A percentile compares a stretch with the other conserved stretches of the same genome.
Conservation (phyloP, 2,888 invertebrate genomes). For the Amiota mariae region DNA sequence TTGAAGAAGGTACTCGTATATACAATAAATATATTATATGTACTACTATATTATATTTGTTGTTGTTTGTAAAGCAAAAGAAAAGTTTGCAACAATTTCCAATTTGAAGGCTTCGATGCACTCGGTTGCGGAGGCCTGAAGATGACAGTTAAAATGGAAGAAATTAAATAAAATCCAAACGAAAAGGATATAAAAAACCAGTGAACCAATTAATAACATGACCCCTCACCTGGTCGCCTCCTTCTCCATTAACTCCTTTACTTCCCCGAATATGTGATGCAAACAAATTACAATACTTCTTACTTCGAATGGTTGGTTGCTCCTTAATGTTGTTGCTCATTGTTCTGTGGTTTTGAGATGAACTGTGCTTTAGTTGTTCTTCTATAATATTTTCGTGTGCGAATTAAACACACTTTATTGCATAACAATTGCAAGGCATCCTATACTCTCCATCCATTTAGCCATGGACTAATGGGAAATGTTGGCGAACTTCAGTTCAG, state of each 20-base stretch:
- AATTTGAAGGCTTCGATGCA: conserved; percentile 4
- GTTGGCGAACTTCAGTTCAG: conserved; percentile 38
- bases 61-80: conserved; percentile 25
- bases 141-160: conserved; percentile 37
- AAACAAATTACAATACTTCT: background rate
- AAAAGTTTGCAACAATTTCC: conserved; percentile 29
- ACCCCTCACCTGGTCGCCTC: background rate
- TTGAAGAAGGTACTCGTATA: too few species aligned
- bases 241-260: background rate
- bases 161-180: conserved; percentile 25
- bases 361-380: conserved; percentile 2
- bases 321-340: background rate
- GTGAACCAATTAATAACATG: conserved; percentile 62
- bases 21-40: too few species aligned
- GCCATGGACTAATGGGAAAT: background rate
- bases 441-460: background rate
- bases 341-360: conserved; percentile 16
- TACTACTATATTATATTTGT: too few species aligned
- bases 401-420: conserved; percentile 54
- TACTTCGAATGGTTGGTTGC: conserved; percentile 5
- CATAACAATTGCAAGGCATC: conserved; percentile 3
- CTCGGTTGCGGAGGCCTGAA: conserved; percentile 41
- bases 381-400: conserved; percentile 30
- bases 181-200: conserved; percentile 54
- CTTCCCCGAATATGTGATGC: background rate